These are phyloP conservation scores for Calidris pygmaea DNA, from an alignment of 2,113 vertebrate genomes.

Conservation along the genomic window DNA sequence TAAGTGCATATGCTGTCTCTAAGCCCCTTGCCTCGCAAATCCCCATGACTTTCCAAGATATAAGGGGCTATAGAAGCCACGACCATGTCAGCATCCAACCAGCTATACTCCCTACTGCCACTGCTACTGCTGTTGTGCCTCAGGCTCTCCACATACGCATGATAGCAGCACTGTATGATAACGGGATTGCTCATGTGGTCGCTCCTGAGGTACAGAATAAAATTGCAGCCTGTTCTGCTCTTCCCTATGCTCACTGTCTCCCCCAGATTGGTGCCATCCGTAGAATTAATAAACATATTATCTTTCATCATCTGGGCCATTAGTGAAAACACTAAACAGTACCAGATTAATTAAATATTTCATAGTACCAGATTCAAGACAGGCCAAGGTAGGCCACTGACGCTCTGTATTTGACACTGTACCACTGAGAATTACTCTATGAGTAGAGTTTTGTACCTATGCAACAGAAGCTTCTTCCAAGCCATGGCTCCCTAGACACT, in stretches of 20 bases:
- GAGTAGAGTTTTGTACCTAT: not conserved
- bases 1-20: not conserved
- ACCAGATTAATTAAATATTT: not conserved
- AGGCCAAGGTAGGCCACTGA: not conserved
- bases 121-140: not conserved
- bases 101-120: not conserved
- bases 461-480: not conserved
- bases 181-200: rapidly evolving
- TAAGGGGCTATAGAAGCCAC: not conserved
- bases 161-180: not conserved
- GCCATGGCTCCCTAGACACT: not conserved
- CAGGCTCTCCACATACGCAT: not conserved
- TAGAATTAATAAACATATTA: not conserved
- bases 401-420: not conserved
- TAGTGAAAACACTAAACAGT: not conserved
- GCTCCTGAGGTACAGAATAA: not conserved
- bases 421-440: not conserved
- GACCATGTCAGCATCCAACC: not conserved
- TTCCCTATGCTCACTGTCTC: not conserved
- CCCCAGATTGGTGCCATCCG: not conserved
- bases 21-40: not conserved
- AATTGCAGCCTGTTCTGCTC: not conserved
- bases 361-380: not conserved
- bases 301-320: not conserved
- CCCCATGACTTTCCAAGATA: not conserved